Conservation (phyloP, 2,113 vertebrate species). For the Corydoras sp. region DNA sequence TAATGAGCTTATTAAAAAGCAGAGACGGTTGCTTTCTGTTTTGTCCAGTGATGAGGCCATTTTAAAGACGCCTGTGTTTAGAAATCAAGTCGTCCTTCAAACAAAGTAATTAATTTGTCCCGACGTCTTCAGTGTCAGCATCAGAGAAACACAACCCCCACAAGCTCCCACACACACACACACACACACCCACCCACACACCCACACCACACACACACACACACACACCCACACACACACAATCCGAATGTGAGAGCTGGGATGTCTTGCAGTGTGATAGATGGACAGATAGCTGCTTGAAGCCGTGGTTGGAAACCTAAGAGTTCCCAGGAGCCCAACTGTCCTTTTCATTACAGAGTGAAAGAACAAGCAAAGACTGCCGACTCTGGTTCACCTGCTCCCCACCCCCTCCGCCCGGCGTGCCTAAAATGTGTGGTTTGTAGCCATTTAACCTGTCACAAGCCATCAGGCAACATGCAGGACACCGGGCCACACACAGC, state of each 20-base stretch:
- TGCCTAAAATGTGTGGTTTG: conserved; percentile 57
- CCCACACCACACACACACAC: conserved; percentile 12
- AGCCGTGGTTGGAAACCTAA: conserved; percentile 61
- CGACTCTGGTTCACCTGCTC: conserved; percentile 57
- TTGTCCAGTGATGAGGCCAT: neutral
- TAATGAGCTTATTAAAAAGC: neutral
- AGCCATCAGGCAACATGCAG: conserved; percentile 45
- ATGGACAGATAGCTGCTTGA: conserved; percentile 67
- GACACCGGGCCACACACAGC: conserved; percentile 32
- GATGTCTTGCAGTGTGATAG: conserved; percentile 56
- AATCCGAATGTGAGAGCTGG: conserved; percentile 34
- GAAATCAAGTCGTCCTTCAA: conserved; percentile 14
- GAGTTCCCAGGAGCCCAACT: conserved; percentile 60
- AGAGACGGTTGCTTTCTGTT: neutral
- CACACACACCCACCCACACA: conserved; percentile 17
- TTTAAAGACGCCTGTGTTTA: conserved; percentile 2
- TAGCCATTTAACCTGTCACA: conserved; percentile 62
- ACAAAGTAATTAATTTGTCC: conserved; percentile 31
- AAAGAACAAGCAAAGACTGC: conserved; percentile 57
- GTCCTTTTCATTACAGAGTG: conserved; percentile 58
- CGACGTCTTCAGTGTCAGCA: conserved; percentile 22
- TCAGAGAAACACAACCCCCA: conserved; percentile 21
- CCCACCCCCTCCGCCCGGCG: neutral
- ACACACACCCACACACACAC: conserved; percentile 12
- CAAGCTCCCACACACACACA: conserved; percentile 8